Evolutionary conservation across 2,888 invertebrate genomes (phyloP), one percentile per base, ranked within the genome.

Genomic region (Melanargia galathea): DNA sequence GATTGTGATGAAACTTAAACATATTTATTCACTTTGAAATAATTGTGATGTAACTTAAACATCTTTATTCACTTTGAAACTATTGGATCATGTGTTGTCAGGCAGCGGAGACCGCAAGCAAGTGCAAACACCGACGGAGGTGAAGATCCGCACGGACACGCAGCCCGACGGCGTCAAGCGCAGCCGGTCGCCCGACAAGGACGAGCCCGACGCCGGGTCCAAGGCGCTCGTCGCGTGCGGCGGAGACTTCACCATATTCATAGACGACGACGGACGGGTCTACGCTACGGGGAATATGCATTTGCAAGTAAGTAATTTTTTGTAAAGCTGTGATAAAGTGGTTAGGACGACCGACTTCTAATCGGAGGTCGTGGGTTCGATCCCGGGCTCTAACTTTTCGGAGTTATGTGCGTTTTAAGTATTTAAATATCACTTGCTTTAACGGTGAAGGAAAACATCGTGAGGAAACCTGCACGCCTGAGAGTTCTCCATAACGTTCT

Each of bases 251-350:
- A 96, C 95, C 0, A 88, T 96, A 65, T 95, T 94, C 30, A 89
- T 96, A 58, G 93, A 93, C 69, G 88, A 92, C 60, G 91, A 90
- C 58, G 95, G 95, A 24, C 93, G 93, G 71, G 86, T 97, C 33
- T 94, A 94, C 81, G 94, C 95, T 8, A 96, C 96, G 92, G 97
- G 97, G 22, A 95, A 94, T 71, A 93, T 95, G 54, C 87, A 86
- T 72, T 62, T 77, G 33, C 84, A 82, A 76, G 90, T 88, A 63
- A 52, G 40, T 13, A 3, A 16, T 51, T 30, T 20, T 33, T 43
- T 40, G 7, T n/a, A n/a, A 35, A n/a, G n/a, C 6, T 40, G 1
- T 7, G 16, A 40, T 40, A 13, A 38, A n/a, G n/a, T n/a, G n/a
- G n/a, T n/a, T n/a, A n/a, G n/a, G n/a, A n/a, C n/a, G n/a, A n/a